These are phyloP conservation scores for Lucinisca nassula DNA, from an alignment of 2,888 invertebrate species.

Conservation along the genomic window DNA sequence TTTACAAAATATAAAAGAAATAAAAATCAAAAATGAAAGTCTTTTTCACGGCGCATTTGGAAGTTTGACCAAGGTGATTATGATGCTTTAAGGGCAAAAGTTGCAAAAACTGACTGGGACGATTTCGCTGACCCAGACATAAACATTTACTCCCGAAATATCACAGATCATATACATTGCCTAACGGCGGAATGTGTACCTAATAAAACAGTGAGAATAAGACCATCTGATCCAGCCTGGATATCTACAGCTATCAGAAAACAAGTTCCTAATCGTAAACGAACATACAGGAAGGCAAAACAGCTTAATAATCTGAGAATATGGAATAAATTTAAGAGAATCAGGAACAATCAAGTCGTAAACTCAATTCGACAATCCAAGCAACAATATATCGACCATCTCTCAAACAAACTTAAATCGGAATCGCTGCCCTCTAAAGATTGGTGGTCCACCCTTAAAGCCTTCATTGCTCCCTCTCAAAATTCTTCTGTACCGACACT, in stretches of 20 bases:
- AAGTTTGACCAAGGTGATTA: neutral
- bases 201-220: neutral
- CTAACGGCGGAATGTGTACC: neutral
- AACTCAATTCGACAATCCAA: neutral
- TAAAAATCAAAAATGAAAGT: too few species aligned
- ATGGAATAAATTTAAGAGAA: neutral
- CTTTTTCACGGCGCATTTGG: neutral
- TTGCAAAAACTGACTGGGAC: neutral
- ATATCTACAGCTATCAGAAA: neutral
- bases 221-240: neutral
- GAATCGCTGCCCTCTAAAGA: neutral
- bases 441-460: neutral
- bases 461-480: neutral
- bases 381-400: neutral
- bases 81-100: neutral
- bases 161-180: neutral
- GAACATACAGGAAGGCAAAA: neutral
- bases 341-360: neutral
- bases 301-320: neutral
- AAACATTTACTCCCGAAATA: neutral
- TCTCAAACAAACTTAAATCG: neutral
- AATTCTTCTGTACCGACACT: neutral
- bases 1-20: neutral
- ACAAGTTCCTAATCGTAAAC: neutral
- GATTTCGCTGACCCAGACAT: neutral